Conservation (phyloP, 2,888 invertebrate species). For the Cataglyphis livida region DNA sequence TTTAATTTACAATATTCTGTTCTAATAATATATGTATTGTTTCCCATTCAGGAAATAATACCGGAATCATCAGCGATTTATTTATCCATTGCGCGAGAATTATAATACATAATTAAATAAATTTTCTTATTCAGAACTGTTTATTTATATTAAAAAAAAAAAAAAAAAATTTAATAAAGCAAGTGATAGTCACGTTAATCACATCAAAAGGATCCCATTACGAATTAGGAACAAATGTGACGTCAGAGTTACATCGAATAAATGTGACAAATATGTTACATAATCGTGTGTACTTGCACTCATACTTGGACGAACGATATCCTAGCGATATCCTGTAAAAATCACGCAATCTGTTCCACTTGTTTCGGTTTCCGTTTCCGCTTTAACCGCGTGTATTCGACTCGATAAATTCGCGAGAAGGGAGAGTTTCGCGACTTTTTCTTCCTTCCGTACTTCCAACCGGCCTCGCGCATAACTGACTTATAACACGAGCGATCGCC, state of each 20-base stretch:
- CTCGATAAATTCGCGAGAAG: not conserved
- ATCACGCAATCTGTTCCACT: not conserved
- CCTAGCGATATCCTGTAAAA: not conserved
- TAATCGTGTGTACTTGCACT: not conserved
- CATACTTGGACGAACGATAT: not conserved
- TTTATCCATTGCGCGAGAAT: slow-evolving; percentile 7
- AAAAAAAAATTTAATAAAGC: not conserved
- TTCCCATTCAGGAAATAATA: slow-evolving; percentile 13
- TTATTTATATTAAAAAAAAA: not conserved
- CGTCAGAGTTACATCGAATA: not conserved
- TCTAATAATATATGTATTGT: not conserved
- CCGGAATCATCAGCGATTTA: not conserved
- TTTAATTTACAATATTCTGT: not conserved
- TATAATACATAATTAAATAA: not conserved
- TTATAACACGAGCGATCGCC: slow-evolving; percentile 21
- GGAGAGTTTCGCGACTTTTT: not conserved
- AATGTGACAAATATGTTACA: not conserved
- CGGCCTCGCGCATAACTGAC: slow-evolving; percentile 25
- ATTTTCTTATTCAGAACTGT: not conserved
- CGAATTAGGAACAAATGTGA: not conserved
- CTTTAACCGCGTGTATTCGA: not conserved
- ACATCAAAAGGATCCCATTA: not conserved
- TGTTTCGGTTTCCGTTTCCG: not conserved
- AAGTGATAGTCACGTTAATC: not conserved
- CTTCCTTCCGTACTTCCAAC: slow-evolving; percentile 1